Percentiles rank a stretch among this genome's conserved stretches.
Conservation (phyloP, 1,140 invertebrate species). For the Epicauta chinensis region DNA sequence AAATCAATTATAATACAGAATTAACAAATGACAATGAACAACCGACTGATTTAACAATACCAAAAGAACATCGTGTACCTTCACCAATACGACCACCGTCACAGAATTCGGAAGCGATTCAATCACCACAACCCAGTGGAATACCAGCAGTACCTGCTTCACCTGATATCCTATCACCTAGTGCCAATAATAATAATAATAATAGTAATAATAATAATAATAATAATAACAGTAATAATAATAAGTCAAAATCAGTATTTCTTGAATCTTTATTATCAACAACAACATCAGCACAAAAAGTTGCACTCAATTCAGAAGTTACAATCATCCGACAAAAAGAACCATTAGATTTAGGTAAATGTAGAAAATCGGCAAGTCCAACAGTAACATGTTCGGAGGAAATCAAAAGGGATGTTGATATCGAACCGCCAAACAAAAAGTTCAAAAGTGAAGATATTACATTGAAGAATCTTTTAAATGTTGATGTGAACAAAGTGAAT, state of each 20-base stretch:
- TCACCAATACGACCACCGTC: slow-evolving; percentile 46
- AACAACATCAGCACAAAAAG: slow-evolving; percentile 48
- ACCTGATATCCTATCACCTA: slow-evolving; percentile 49
- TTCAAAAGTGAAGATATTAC: slow-evolving; percentile 47
- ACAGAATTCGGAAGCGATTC: slow-evolving; percentile 54
- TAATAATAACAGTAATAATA: slow-evolving; percentile 27
- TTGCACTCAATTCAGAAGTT: slow-evolving; percentile 48
- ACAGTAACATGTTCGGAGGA: slow-evolving; percentile 56
- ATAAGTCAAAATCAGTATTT: slow-evolving; percentile 48
- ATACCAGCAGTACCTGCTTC: slow-evolving; percentile 56
- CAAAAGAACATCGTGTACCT: slow-evolving; percentile 38
- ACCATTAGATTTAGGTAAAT: slow-evolving; percentile 59
- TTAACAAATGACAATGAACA: slow-evolving; percentile 31
- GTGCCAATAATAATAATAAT: slow-evolving; percentile 35
- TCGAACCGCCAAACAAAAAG: slow-evolving; percentile 54
- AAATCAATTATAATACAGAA: slow-evolving; percentile 37
- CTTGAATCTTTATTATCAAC: slow-evolving; percentile 51
- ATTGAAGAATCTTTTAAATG: slow-evolving; percentile 40
- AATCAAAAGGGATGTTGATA: slow-evolving; percentile 32
- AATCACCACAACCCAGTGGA: slow-evolving; percentile 59
- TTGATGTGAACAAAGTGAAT: slow-evolving; percentile 40
- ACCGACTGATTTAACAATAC: slow-evolving; percentile 39
- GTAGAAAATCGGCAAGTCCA: slow-evolving; percentile 53
- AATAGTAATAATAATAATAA: too few relatives aligned
- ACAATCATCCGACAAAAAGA: slow-evolving; percentile 55